Evolutionary conservation across 2,797 vertebrate species (phyloP), one percentile per base, ranked within the genome.

Genomic region (Euthynnus affinis): DNA sequence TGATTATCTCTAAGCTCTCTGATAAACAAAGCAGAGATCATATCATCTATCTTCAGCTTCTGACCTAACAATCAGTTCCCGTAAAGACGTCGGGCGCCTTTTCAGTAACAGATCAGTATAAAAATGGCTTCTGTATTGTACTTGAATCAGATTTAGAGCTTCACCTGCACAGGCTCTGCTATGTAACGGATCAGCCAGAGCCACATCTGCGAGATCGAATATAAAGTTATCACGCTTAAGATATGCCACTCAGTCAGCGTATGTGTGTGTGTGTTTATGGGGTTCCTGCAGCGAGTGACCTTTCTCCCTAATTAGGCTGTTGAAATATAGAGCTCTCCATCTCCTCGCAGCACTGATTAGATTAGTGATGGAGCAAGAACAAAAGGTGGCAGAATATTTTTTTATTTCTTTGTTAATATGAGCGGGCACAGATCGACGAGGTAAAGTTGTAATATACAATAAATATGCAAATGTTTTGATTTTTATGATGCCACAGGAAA

Each of bases 261-360:
- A 15, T 14, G 42, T 58, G 69, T 48, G 42, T 58, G 69, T 72
- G 46, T 34, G 20, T 37, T 37, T 2, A 37, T 37, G 40, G 40
- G 40, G 32, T 3, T 62, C 52, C 46, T 51, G 60, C 61, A 63
- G 34, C 27, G 9, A 44, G 65, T 90, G 92, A 93, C 92, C 91
- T 93, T 94, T 89, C 52, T 52, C 40, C 83, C 61, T 89, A 75
- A 93, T 91, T 14, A 91, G 57, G 51, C 78, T 17, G 69, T 88
- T 78, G 61, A 81, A 82, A 78, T 86, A 76, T 55, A 62, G 1
- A 57, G 63, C n/a, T n/a, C 25, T 76, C 10, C 48, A 55, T 75
- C 69, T 78, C 17, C 70, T 46, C 22, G 57, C 57, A 20, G 59
- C 79, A 13, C 78, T 71, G 74, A 81, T 81, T 49, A 44, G 12